A percentile compares a stretch with the other conserved stretches of the same genome.
phyloP scores from a whole-genome alignment of 2,888 invertebrate species.

The Macaria liturata region DNA sequence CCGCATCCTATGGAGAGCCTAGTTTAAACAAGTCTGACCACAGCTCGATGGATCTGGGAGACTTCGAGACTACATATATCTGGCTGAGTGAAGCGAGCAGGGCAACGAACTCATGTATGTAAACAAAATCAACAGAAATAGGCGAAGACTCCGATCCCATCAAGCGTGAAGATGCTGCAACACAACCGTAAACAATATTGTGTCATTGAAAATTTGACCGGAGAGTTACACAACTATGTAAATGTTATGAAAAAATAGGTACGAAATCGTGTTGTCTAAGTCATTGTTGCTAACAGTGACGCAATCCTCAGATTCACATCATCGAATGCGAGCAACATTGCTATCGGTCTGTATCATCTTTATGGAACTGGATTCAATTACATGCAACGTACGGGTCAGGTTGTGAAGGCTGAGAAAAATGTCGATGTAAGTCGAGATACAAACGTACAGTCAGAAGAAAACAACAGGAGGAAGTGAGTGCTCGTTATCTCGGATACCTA shows the following conservation, averaged over 20 bases:
- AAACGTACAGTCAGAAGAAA: constrained; percentile 10
- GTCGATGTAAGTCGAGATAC: constrained; percentile 12
- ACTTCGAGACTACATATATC: constrained; percentile 31
- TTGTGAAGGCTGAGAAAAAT: constrained; percentile 23
- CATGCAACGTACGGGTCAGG: constrained; percentile 22
- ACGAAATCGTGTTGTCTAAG: constrained; percentile 27
- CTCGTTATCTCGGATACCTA: constrained; percentile 13
- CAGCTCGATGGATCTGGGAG: constrained; percentile 39
- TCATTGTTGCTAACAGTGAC: constrained; percentile 29
- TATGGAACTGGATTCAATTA: constrained; percentile 28
- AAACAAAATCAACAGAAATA: constrained; percentile 44
- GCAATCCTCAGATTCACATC: constrained; percentile 31
- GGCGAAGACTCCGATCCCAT: constrained; percentile 26
- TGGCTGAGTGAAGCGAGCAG: constrained; percentile 26
- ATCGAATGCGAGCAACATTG: constrained; percentile 19
- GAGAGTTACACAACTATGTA: constrained; percentile 16
- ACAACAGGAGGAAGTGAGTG: constrained; percentile 5
- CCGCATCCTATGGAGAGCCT: constrained; percentile 44
- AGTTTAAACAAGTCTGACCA: constrained; percentile 47
- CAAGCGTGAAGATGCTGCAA: constrained; percentile 16
- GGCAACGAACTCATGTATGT: constrained; percentile 45
- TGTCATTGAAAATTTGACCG: constrained; percentile 16
- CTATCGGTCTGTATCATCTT: constrained; percentile 27
- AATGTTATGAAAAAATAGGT: constrained; percentile 22
- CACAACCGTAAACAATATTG: constrained; percentile 10